Percentiles rank a stretch among this genome's conserved stretches.
phyloP scores from a whole-genome alignment of 2,113 vertebrate species.

The Saguinus midas region DNA sequence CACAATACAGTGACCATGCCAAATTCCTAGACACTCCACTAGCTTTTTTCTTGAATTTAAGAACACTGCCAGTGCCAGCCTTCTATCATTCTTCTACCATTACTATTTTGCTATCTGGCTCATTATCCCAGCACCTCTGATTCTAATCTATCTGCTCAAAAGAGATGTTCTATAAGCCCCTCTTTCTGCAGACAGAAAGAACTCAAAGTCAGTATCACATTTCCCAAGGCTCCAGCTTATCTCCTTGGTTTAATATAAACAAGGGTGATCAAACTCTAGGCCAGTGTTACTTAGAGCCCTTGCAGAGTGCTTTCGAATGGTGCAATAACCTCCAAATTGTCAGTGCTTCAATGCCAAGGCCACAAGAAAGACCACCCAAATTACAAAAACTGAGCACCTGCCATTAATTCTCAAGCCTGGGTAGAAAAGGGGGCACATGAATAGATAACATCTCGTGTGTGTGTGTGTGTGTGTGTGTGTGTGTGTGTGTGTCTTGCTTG shows the following conservation, averaged over 20 bases:
- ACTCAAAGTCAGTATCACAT: neutral
- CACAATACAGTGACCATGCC: neutral
- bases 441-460: neutral
- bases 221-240: neutral
- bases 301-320: neutral
- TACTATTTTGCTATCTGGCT: neutral
- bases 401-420: neutral
- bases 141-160: neutral
- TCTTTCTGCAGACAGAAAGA: neutral
- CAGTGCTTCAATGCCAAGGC: neutral
- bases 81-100: slow-evolving; percentile 8
- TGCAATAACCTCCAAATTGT: neutral
- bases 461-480: neutral
- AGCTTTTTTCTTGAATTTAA: slow-evolving; percentile 10
- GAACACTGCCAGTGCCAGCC: neutral
- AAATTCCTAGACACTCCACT: neutral
- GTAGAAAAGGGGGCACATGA: neutral
- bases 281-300: neutral
- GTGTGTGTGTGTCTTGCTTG: neutral
- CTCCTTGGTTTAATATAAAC: slow-evolving; percentile 16
- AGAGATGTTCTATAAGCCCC: neutral
- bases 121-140: neutral
- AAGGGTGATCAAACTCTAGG: neutral
- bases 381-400: neutral
- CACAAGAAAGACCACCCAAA: slow-evolving; percentile 17